Evolutionary conservation across 2,113 vertebrate genomes (phyloP), one percentile per base, ranked within the genome.

Genomic region (Poicephalus gulielmi): DNA sequence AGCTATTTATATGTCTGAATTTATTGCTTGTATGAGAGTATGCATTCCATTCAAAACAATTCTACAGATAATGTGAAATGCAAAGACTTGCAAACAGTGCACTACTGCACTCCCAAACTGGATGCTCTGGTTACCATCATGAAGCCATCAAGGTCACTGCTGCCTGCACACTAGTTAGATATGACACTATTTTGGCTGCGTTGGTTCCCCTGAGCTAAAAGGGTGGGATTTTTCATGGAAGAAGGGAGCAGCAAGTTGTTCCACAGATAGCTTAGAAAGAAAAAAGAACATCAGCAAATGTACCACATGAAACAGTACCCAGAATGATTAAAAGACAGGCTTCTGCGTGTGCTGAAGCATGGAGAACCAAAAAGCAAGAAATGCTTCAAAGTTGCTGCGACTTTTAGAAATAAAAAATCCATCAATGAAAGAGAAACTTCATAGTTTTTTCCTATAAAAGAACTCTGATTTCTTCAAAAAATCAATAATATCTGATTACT

Each of bases 401-500:
- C 37, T 47, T 86, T 74, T 33, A 64, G 66, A 78, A 59, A 95
- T 35, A 39, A 82, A 69, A 83, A 83, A 70, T 68, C 13, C 44
- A 39, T 35, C 66, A 63, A 55, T 44, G 39, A 69, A 78, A 83
- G 43, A 78, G 31, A 88, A 94, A 76, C 33, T 46, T 81, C 46
- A 41, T 49, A 41, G 17, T 39, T 80, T 52, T 82, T 77, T 80
- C 49, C 49, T 50, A 25, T 50, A 50, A 50, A 50, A 50, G 49
- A 25, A 50, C 49, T 50, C 9, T 50, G 49, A 50, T 25, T 50
- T 50, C 49, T 50, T 50, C 7, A 23, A 50, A 50, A 80, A 94
- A 93, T 92, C 94, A 94, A 3, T 92, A 74, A 41, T 13, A 66
- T n/a, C 44, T 88, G 79, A 95, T 95, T 96, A 95, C 90, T 92